Conservation (phyloP, 2,888 invertebrate species). For the Hydroisotoma schaefferi region DNA sequence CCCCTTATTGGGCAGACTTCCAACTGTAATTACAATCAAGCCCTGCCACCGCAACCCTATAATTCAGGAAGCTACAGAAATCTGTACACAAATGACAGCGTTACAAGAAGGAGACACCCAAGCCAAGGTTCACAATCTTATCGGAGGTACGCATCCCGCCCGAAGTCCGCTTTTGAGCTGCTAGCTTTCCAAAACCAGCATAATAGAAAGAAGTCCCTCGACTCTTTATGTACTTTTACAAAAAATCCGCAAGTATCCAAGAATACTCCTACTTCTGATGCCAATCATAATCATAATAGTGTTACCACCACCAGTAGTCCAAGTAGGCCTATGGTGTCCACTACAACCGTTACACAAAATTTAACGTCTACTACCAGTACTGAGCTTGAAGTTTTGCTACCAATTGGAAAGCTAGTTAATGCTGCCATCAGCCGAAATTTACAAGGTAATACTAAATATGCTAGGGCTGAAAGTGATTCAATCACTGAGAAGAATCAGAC, state of each 20-base stretch:
- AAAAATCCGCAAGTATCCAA: not conserved
- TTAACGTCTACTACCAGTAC: not conserved
- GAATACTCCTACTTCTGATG: not conserved
- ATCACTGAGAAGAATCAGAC: not conserved
- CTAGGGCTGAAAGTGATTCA: not conserved
- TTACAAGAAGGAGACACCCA: not conserved
- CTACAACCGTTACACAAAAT: not conserved
- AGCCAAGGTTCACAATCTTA: not conserved
- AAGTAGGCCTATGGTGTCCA: not conserved
- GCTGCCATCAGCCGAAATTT: not conserved
- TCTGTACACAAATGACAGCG: not conserved
- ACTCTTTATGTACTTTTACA: not conserved
- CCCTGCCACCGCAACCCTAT: not conserved
- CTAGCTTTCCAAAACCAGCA: constrained; percentile 3
- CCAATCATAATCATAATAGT: not conserved
- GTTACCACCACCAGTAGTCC: not conserved
- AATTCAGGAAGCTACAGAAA: not conserved
- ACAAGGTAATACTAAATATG: no score
- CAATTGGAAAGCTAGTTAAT: not conserved
- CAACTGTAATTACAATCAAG: not conserved
- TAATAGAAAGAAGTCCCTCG: not conserved
- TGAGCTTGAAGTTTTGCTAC: not conserved
- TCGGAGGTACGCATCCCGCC: not conserved
- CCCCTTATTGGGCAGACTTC: constrained; percentile 49
- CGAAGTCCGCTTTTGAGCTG: constrained; percentile 6